Conservation (phyloP, 2,797 vertebrate genomes). For the Macroramphosus scolopax region DNA sequence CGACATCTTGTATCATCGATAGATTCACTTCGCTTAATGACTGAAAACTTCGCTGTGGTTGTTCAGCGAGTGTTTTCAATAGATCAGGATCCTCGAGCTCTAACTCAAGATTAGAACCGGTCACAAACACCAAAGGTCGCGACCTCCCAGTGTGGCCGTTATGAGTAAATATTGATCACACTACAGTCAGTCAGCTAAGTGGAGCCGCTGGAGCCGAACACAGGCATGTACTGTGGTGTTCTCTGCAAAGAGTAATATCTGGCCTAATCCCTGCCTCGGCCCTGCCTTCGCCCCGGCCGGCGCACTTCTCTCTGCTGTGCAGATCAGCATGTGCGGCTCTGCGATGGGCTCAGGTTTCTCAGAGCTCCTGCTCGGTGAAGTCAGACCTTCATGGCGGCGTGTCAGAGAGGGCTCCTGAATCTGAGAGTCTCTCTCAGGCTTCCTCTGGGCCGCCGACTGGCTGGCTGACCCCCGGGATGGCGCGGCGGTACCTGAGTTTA, state of each 20-base stretch:
- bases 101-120: conserved; percentile 65
- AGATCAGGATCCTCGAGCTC: conserved; percentile 46
- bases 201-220: conserved; percentile 62
- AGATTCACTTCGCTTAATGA: conserved; percentile 10
- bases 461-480: conserved; percentile 31
- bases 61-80: conserved; percentile 19
- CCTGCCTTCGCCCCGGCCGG: conserved; percentile 46
- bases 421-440: conserved; percentile 30
- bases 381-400: conserved; percentile 26
- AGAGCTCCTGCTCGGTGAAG: conserved; percentile 50
- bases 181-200: conserved; percentile 63
- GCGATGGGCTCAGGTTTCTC: conserved; percentile 55
- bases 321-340: conserved; percentile 57
- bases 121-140: conserved; percentile 59
- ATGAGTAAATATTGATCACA: conserved; percentile 74
- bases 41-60: conserved; percentile 27
- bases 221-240: conserved; percentile 53
- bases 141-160: conserved; percentile 71
- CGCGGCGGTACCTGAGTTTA: conserved; percentile 45
- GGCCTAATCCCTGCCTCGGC: conserved; percentile 56
- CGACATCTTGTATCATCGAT: no score
- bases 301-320: conserved; percentile 59
- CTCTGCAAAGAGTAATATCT: conserved; percentile 57
- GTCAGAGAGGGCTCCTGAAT: conserved; percentile 41
- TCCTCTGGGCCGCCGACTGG: conserved; percentile 27